phyloP scores from a whole-genome alignment of 2,888 invertebrate genomes.

The Geophilus truncorum region DNA sequence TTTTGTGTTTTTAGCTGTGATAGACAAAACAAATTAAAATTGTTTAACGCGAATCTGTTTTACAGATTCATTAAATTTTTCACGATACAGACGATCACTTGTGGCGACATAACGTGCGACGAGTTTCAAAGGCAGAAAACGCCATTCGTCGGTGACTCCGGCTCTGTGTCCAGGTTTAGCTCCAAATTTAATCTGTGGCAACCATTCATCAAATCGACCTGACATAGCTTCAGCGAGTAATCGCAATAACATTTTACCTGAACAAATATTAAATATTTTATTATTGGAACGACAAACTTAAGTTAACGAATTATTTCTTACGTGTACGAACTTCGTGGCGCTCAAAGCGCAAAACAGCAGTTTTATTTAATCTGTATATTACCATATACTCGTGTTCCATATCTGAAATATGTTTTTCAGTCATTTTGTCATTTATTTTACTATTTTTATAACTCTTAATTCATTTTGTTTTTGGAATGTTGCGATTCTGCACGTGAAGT shows the following conservation, averaged over 20 bases:
- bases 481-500: too few relatives aligned
- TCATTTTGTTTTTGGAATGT: background rate
- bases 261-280: background rate
- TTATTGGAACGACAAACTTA: background rate
- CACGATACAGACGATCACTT: background rate
- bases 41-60: too few relatives aligned
- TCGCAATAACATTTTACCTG: background rate
- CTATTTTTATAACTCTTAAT: background rate
- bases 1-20: too few relatives aligned
- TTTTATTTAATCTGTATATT: background rate
- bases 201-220: background rate
- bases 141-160: background rate
- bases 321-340: background rate
- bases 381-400: background rate
- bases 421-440: background rate
- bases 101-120: background rate
- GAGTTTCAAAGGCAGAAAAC: background rate
- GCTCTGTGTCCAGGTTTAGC: background rate
- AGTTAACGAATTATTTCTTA: background rate
- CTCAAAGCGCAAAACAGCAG: background rate
- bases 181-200: background rate
- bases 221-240: background rate
- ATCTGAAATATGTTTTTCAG: background rate
- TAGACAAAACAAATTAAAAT: too few relatives aligned
- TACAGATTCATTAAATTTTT: background rate